phyloP scores from a whole-genome alignment of 2,888 invertebrate species.

The Drymonia ruficornis region DNA sequence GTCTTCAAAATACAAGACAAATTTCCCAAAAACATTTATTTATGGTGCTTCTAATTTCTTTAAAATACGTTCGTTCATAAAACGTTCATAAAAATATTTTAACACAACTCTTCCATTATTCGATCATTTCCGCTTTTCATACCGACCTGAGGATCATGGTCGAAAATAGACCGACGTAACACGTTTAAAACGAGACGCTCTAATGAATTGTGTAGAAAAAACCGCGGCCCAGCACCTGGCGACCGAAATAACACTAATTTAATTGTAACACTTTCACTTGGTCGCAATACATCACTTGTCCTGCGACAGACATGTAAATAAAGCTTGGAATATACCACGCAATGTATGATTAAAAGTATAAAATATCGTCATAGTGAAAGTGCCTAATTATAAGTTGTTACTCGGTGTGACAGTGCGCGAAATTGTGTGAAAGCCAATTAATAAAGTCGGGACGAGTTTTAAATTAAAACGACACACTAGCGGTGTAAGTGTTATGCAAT shows the following conservation, averaged over 20 bases:
- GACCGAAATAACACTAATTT: slow-evolving; percentile 22
- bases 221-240: slow-evolving; percentile 31
- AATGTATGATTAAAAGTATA: slow-evolving; percentile 22
- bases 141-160: slow-evolving; percentile 32
- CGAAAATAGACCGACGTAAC: slow-evolving; percentile 54
- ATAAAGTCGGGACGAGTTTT: slow-evolving; percentile 48
- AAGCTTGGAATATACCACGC: slow-evolving; percentile 1
- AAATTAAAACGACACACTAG: slow-evolving; percentile 43
- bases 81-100: slow-evolving; percentile 24
- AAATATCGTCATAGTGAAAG: slow-evolving; percentile 45
- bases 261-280: slow-evolving; percentile 13
- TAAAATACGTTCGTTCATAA: slow-evolving; percentile 7
- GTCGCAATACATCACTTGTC: slow-evolving; percentile 21
- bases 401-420: slow-evolving; percentile 66
- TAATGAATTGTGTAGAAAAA: slow-evolving; percentile 39
- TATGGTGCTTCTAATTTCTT: background rate
- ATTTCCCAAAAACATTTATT: too few species aligned
- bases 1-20: too few species aligned
- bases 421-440: slow-evolving; percentile 73
- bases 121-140: slow-evolving; percentile 59
- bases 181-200: slow-evolving; percentile 29
- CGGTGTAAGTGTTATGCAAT: slow-evolving; percentile 35
- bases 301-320: background rate
- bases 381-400: slow-evolving; percentile 55
- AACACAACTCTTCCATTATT: slow-evolving; percentile 43